Evolutionary conservation across 92 coral and sea anemone species (phyloP).

Genomic region (Porites cylindrica): DNA sequence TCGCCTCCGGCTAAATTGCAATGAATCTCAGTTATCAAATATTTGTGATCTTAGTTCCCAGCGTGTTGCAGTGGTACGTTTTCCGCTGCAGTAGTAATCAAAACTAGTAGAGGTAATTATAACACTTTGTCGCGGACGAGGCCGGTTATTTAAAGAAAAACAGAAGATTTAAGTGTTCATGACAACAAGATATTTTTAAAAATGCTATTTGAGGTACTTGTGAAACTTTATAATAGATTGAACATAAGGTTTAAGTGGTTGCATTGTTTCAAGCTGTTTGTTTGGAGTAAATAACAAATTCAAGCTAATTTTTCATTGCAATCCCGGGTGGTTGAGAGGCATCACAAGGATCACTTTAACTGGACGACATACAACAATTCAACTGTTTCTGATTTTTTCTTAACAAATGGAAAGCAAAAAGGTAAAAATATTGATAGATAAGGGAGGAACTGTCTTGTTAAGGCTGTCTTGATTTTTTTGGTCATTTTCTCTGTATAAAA

Average conservation of each 20-base stretch:
- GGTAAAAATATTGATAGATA: background rate
- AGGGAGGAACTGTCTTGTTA: background rate
- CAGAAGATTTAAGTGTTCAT: background rate
- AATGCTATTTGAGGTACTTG: background rate
- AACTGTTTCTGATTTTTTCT: background rate
- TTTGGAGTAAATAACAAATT: slow-evolving; percentile 8
- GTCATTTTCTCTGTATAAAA: background rate
- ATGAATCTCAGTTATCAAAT: slow-evolving; percentile 23
- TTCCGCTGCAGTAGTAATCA: background rate
- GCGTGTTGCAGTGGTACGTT: background rate
- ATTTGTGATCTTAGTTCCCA: background rate
- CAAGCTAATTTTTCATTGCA: background rate
- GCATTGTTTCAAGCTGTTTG: slow-evolving; percentile 21
- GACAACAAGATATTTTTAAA: background rate
- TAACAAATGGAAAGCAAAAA: background rate
- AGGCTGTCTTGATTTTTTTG: background rate
- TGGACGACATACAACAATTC: background rate
- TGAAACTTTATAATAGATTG: background rate
- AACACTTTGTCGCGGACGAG: background rate
- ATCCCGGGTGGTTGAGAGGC: background rate
- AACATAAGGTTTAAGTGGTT: background rate
- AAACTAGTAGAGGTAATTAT: background rate
- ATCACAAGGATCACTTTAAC: background rate
- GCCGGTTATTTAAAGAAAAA: background rate
- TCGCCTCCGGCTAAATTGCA: slow-evolving; percentile 19